Evolutionary conservation across 2,888 invertebrate genomes (phyloP).

Genomic region (Cotesia congregata): DNA sequence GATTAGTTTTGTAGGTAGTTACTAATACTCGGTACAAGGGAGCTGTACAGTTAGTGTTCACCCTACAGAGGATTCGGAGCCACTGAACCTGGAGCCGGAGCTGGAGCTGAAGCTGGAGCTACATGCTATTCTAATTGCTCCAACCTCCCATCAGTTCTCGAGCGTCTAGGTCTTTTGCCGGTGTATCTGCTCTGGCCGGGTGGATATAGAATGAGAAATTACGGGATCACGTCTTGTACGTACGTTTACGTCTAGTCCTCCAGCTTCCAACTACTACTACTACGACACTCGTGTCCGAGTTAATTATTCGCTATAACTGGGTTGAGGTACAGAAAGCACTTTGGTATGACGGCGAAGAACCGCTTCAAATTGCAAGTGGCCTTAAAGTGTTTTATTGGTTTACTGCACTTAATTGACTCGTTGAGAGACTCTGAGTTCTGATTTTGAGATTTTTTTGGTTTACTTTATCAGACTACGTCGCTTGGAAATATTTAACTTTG

Average conservation of each 20-base stretch:
- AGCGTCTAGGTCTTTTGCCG: conserved; percentile 31
- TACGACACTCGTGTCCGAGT: conserved; percentile 33
- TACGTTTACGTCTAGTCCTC: background rate
- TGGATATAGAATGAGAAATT: conserved; percentile 56
- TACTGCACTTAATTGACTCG: background rate
- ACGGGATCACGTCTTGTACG: conserved; percentile 55
- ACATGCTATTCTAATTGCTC: conserved; percentile 55
- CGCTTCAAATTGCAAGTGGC: background rate
- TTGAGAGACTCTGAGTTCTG: background rate
- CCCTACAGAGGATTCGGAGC: conserved; percentile 10
- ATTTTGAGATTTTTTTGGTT: too few relatives aligned
- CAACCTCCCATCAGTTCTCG: conserved; percentile 35
- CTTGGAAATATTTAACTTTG: too few relatives aligned
- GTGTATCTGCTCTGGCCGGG: conserved; percentile 18
- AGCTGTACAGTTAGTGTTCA: conserved; percentile 28
- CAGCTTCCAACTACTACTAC: conserved; percentile 22
- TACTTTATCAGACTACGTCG: too few relatives aligned
- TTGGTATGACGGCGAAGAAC: background rate
- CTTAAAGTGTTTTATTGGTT: background rate
- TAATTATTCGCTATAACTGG: conserved; percentile 25
- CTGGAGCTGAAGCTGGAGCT: conserved; percentile 30
- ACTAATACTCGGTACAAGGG: background rate
- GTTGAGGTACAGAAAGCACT: background rate
- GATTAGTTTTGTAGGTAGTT: conserved; percentile 45
- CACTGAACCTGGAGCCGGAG: background rate